Percentiles rank a stretch among this genome's conserved stretches.
phyloP scores from a whole-genome alignment of 2,113 vertebrate species.

The Oxyura jamaicensis region DNA sequence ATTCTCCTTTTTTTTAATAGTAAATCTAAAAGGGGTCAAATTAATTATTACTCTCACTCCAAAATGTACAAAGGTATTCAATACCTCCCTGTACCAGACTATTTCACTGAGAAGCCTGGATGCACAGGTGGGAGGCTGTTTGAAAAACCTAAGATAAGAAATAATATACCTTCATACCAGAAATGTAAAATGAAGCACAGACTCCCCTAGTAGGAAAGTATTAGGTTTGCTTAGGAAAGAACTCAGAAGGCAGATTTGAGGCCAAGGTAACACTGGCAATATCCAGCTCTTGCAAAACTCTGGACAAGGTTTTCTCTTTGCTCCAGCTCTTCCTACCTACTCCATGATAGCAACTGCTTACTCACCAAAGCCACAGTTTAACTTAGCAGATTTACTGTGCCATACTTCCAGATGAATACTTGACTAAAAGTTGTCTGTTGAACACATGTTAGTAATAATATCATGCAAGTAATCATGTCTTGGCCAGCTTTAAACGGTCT shows the following conservation, averaged over 20 bases:
- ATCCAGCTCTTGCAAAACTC: neutral
- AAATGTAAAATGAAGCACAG: neutral
- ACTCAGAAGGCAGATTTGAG: neutral
- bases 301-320: neutral
- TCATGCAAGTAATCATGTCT: neutral
- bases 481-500: neutral
- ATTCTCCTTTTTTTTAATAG: conserved; percentile 12
- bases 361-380: neutral
- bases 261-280: neutral
- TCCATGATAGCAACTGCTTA: neutral
- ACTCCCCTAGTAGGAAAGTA: neutral
- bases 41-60: neutral
- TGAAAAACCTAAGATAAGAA: neutral
- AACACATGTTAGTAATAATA: neutral
- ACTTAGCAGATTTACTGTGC: neutral
- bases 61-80: neutral
- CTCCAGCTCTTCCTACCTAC: neutral
- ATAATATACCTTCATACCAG: neutral
- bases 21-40: neutral
- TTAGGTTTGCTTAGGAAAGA: neutral
- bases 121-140: neutral
- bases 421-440: neutral
- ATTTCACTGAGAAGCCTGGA: neutral
- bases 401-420: neutral
- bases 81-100: neutral